These are phyloP conservation scores for Oxytorus armatus DNA, from an alignment of 2,888 invertebrate genomes.

Conservation along the genomic window DNA sequence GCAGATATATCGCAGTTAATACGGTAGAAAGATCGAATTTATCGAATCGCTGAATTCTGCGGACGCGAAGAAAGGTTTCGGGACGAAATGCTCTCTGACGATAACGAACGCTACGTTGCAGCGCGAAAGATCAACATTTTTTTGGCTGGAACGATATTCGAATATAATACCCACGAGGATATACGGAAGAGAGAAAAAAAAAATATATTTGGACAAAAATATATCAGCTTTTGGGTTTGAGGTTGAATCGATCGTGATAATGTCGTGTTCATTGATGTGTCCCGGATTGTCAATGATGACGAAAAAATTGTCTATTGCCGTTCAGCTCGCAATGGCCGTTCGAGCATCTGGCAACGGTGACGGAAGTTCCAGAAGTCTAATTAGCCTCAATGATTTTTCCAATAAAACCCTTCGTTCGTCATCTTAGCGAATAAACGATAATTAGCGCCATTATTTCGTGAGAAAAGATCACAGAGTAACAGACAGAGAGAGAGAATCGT, in stretches of 20 bases:
- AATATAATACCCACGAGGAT: not conserved
- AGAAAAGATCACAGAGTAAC: not conserved
- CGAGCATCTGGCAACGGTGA: slow-evolving; percentile 51
- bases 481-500: slow-evolving; percentile 47
- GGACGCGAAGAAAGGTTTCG: not conserved
- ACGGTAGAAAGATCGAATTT: slow-evolving; percentile 13
- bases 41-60: slow-evolving; percentile 5
- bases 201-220: not conserved
- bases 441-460: not conserved
- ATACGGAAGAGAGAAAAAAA: not conserved
- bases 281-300: slow-evolving; percentile 21
- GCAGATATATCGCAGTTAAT: slow-evolving; percentile 21
- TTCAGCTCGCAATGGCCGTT: slow-evolving; percentile 44
- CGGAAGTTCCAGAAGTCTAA: slow-evolving; percentile 37
- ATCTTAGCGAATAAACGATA: slow-evolving; percentile 61
- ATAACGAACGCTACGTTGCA: slow-evolving; percentile 8
- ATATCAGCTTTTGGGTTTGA: slow-evolving; percentile 10
- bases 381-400: slow-evolving; percentile 26
- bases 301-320: slow-evolving; percentile 34
- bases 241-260: slow-evolving; percentile 29
- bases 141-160: not conserved
- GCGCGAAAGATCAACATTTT: not conserved
- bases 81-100: not conserved
- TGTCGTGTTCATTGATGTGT: slow-evolving; percentile 52
- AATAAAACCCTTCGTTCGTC: slow-evolving; percentile 28